Evolutionary conservation across 2,797 vertebrate species (phyloP), one percentile per base, ranked within the genome.

Genomic region (Rhinogobio ventralis): DNA sequence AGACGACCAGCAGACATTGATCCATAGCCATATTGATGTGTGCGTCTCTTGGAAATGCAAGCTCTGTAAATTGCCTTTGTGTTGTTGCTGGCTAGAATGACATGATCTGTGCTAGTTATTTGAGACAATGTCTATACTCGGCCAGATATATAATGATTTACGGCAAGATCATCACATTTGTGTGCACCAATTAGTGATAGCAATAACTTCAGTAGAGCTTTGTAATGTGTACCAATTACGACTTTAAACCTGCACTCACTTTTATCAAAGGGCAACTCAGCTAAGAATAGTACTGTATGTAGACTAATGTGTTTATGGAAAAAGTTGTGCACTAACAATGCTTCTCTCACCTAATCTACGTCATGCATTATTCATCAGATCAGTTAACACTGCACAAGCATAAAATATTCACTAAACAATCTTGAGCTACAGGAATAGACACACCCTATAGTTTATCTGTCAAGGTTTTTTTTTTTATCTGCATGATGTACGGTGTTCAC

Each of bases 391-490:
- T 57, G 49, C 67, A 28, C 57, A 64, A 46, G 13, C 64, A 89
- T 91, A 79, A 92, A 92, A 92, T 90, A 92, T 93, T 89, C 85
- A 92, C 88, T 82, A 88, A 79, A n/a, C 81, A 87, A 90, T 89
- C 88, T 87, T 86, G 45, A 86, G 79, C 80, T 88, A 82, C 71
- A 81, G 45, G 64, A 60, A 62, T 64, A 75, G n/a, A 80, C 75
- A 60, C 73, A 74, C 57, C 79, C 60, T 51, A 25, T 49, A 72
- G 11, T 79, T 72, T 42, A 39, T 73, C 33, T 79, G 67, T 79
- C 30, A 64, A 55, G 15, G 4, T n/a, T 36, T 62, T 36, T 36
- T 60, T 67, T 57, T 74, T 46, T 0, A 62, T 83, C 51, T 46
- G 17, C 51, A 30, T 49, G 68, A 42, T 81, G 33, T 20, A 25